phyloP scores from a whole-genome alignment of 1,140 invertebrate genomes.

The Hypothenemus hampei region DNA sequence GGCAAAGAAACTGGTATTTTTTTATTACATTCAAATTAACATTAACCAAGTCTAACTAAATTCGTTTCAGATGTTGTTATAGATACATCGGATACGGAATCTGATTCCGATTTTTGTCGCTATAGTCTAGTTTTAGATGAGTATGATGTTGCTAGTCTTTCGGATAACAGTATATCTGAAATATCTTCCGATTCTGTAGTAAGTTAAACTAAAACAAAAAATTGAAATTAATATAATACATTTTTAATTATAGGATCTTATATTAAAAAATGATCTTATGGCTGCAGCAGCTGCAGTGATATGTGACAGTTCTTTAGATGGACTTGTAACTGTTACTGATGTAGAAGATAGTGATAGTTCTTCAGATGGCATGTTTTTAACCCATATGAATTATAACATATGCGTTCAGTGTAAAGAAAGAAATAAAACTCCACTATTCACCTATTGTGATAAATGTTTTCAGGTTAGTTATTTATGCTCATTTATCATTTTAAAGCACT shows the following conservation, averaged over 20 bases:
- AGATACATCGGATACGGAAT: constrained; percentile 40
- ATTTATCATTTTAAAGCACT: no score
- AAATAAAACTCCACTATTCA: constrained; percentile 59
- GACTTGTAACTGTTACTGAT: constrained; percentile 39
- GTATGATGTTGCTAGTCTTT: constrained; percentile 41
- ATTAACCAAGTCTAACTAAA: no score
- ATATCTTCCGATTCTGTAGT: constrained; percentile 38
- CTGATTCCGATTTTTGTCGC: constrained; percentile 16
- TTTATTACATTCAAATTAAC: constrained; percentile 4
- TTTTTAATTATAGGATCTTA: no score
- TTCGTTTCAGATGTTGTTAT: constrained; percentile 42
- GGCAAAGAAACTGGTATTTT: constrained; percentile 41
- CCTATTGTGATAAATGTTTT: constrained; percentile 64
- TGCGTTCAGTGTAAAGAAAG: constrained; percentile 55
- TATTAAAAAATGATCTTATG: constrained; percentile 31
- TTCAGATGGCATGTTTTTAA: no score
- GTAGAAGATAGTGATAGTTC: constrained; percentile 53
- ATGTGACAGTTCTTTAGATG: constrained; percentile 37
- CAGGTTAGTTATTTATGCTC: no score
- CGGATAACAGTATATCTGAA: no score
- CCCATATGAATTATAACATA: no score
- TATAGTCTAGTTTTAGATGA: constrained; percentile 24
- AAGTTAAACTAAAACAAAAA: no score
- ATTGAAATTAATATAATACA: no score
- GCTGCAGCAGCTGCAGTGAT: constrained; percentile 36